Percentiles rank a stretch among this genome's conserved stretches.
Evolutionary conservation across 1,140 invertebrate species (phyloP).

Genomic region (Calliphora vicina): DNA sequence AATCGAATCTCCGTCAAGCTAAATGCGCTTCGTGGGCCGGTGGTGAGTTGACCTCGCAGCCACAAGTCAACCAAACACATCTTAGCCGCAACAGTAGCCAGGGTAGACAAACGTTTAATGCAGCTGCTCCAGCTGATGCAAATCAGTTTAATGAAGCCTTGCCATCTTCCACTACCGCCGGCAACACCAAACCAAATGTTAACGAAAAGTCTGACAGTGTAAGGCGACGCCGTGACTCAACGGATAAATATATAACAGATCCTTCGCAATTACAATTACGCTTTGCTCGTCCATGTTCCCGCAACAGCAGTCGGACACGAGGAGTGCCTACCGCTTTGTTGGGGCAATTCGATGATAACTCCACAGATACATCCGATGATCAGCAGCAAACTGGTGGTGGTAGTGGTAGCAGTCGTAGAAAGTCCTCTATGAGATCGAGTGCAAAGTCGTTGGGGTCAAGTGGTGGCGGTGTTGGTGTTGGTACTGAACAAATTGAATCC

Average conservation of each 20-base stretch:
- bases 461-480: not conserved
- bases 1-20: slow-evolving; percentile 58
- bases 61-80: slow-evolving; percentile 14
- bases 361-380: slow-evolving; percentile 49
- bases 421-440: not conserved
- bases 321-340: slow-evolving; percentile 49
- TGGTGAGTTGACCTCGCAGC: slow-evolving; percentile 47
- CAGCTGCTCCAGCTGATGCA: not conserved
- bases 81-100: not conserved
- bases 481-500: not conserved
- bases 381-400: not conserved
- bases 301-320: slow-evolving; percentile 53
- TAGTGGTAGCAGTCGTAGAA: not conserved
- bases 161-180: not conserved
- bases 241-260: slow-evolving; percentile 80
- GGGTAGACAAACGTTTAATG: not conserved
- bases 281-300: slow-evolving; percentile 72
- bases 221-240: slow-evolving; percentile 71
- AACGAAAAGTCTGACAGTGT: slow-evolving; percentile 36
- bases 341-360: slow-evolving; percentile 51
- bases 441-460: not conserved
- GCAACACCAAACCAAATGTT: slow-evolving; percentile 21
- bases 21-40: slow-evolving; percentile 70
- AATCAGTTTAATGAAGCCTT: not conserved
- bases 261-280: slow-evolving; percentile 75